Base-by-base conservation (phyloP, 2,113 vertebrate genomes). In the Oreochromis niloticus region DNA sequence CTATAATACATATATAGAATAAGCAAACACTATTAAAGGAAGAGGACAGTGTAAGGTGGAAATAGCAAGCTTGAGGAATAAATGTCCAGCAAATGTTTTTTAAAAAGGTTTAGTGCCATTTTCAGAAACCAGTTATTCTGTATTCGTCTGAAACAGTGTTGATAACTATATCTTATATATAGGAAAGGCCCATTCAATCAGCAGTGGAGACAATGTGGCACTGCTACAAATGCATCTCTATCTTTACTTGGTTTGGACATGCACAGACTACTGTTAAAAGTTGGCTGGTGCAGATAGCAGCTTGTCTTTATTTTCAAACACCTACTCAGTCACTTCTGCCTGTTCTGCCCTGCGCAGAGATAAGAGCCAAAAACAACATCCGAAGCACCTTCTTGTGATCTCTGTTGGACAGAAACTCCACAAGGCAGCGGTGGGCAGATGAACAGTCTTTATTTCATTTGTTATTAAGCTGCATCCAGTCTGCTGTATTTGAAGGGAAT, bases 291-390 rank as follows among this genome's bases (percentile, higher is more conserved):
- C 34, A 87, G 81, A 91, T 71, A 87, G 6, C 36, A 46, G 78
- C 87, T 88, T 81, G 81, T 83, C 85, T 89, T 86, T 79, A 71
- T 89, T 84, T 89, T 79, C 79, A 89, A 88, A 89, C 83, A 90
- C 81, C 83, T 48, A 83, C 87, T 87, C 75, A 82, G 75, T 88
- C 86, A 88, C 86, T n/a, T 89, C 81, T 78, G 52, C 27, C 73
- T 52, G 27, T 78, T 78, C 16, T 78, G 73, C 73, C 73, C 73
- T 52, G 73, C 1, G 7, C 27, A 78, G 73, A 68, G 63, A 41
- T 68, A 41, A 68, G 19, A 78, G 73, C 46, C 73, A 78, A 6
- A 50, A 93, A 91, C 84, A 89, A 39, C 71, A 83, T 85, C 81
- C 57, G 30, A 89, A 81, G 84, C 55, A 78, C 80, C 27, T 73